A percentile compares a stretch with the other conserved stretches of the same genome.
Conservation (phyloP, 2,888 invertebrate species). For the Frankliniella fusca region DNA sequence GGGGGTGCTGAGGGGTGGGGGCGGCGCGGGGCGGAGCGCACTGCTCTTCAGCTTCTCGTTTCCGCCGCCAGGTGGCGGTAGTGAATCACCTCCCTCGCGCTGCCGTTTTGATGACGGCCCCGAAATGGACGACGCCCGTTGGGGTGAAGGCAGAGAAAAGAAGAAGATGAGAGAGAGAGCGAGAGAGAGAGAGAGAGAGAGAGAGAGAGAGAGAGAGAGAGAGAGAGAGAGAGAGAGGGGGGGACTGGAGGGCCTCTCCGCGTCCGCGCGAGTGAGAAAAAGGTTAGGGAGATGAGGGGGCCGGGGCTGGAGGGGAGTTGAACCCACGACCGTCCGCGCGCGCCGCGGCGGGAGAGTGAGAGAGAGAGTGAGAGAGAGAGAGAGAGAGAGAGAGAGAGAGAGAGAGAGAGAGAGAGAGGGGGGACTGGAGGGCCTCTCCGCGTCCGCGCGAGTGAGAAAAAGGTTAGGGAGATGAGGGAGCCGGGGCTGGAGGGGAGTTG, state of each 20-base stretch:
- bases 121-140: not conserved
- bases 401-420: not conserved
- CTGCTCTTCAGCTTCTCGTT: too few relatives aligned
- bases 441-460: too few relatives aligned
- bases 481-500: too few relatives aligned
- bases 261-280: too few relatives aligned
- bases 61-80: not conserved
- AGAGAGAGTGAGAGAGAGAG: not conserved
- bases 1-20: too few relatives aligned
- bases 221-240: not conserved
- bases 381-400: not conserved
- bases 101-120: not conserved
- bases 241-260: not conserved
- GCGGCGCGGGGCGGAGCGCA: too few relatives aligned
- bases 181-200: not conserved
- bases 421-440: not conserved
- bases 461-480: too few relatives aligned
- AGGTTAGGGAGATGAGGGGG: too few relatives aligned
- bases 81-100: not conserved
- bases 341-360: too few relatives aligned
- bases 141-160: not conserved
- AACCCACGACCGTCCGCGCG: too few relatives aligned
- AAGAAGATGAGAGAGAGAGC: not conserved
- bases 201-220: not conserved
- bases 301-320: too few relatives aligned